These are phyloP conservation scores for Anarsia innoxiella DNA, from an alignment of 2,888 invertebrate species.

Conservation along the genomic window DNA sequence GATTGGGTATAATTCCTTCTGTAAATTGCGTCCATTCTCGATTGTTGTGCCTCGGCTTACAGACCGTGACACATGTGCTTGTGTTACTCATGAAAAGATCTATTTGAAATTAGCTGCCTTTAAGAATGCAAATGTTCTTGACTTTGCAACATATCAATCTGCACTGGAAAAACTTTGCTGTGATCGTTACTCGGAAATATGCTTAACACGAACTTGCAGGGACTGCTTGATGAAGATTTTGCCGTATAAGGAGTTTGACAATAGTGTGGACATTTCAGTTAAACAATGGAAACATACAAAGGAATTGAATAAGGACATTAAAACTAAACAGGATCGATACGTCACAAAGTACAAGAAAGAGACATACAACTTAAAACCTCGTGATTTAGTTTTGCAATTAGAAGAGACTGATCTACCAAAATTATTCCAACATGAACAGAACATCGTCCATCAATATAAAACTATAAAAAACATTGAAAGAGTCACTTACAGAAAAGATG, in stretches of 20 bases:
- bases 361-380: slow-evolving; percentile 9
- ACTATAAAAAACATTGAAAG: slow-evolving; percentile 14
- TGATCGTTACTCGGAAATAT: background rate
- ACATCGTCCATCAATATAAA: slow-evolving; percentile 23
- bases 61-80: slow-evolving; percentile 22
- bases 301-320: slow-evolving; percentile 13
- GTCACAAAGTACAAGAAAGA: slow-evolving; percentile 15
- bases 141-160: slow-evolving; percentile 19
- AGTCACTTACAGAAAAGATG: slow-evolving; percentile 18
- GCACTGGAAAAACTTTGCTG: background rate
- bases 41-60: slow-evolving; percentile 20
- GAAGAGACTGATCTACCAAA: slow-evolving; percentile 13
- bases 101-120: slow-evolving; percentile 17
- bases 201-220: background rate
- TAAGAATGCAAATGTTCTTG: slow-evolving; percentile 18
- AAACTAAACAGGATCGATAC: slow-evolving; percentile 16
- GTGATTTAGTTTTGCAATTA: slow-evolving; percentile 13
- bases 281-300: slow-evolving; percentile 1
- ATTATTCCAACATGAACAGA: slow-evolving; percentile 7
- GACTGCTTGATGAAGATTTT: background rate
- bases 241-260: background rate
- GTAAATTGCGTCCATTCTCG: slow-evolving; percentile 10
- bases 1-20: background rate
- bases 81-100: slow-evolving; percentile 18
- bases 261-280: background rate